A percentile compares a stretch with the other conserved stretches of the same genome.
phyloP scores from a whole-genome alignment of 2,888 invertebrate species.

The Ormia ochracea region DNA sequence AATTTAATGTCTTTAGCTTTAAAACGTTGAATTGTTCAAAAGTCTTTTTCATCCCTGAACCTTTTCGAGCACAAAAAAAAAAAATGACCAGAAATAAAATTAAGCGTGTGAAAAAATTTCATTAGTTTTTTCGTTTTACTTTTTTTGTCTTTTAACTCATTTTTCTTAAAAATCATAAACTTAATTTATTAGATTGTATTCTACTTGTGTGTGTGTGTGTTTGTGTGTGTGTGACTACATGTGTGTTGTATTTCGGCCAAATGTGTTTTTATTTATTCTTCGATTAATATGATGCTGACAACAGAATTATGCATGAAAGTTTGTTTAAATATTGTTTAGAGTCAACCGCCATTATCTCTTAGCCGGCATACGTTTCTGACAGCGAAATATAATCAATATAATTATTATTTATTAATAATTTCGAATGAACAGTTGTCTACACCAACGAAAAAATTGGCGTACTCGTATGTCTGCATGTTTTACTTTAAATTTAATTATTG shows the following conservation, averaged over 20 bases:
- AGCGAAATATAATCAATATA: conserved; percentile 10
- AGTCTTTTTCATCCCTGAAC: background rate
- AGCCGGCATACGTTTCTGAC: conserved; percentile 34
- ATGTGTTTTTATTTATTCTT: background rate
- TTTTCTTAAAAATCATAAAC: conserved; percentile 61
- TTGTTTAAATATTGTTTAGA: conserved; percentile 1
- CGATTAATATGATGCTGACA: conserved; percentile 48
- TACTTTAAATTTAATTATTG: too few species aligned
- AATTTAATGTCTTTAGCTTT: conserved; percentile 9
- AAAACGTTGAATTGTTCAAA: conserved; percentile 38
- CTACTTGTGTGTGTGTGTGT: background rate
- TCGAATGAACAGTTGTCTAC: background rate
- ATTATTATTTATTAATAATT: conserved; percentile 32
- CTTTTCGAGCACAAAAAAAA: background rate
- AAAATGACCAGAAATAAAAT: conserved; percentile 13
- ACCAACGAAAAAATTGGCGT: too few species aligned
- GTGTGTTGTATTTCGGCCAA: background rate
- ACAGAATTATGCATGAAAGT: conserved; percentile 13
- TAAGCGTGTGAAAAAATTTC: conserved; percentile 60
- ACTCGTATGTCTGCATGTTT: too few species aligned
- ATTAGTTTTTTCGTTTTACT: conserved; percentile 27
- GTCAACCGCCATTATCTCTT: conserved; percentile 38
- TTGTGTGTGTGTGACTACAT: too few species aligned
- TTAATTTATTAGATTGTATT: conserved; percentile 58
- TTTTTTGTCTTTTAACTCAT: conserved; percentile 38